Base-by-base conservation (phyloP, 2,113 vertebrate species). In the Sardina pilchardus region DNA sequence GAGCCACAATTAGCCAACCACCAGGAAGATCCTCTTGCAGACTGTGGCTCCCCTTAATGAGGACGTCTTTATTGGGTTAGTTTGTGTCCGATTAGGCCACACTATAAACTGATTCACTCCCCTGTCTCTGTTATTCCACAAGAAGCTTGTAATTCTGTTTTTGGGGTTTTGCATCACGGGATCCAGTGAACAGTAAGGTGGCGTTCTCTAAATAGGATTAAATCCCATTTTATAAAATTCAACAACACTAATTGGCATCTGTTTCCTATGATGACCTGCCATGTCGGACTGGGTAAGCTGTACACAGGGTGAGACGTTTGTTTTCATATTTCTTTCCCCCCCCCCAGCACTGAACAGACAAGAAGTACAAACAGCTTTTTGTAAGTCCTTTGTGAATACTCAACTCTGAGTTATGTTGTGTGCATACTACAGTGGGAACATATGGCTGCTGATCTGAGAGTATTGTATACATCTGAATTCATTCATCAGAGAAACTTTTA, bases 401-500 rank as follows among this genome's bases (percentile, higher is more conserved):
- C 56, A 63, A 53, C 34, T 93, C 88, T 89, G 90, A 89, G 88
- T 84, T 86, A 48, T 0, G 88, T 85, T 53, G 82, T 53, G 82
- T 39, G 53, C n/a, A 16, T 83, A 42, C 19, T 30, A 30, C 5
- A 67, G 26, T 30, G 63, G 6, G 47, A 86, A 85, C 91, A 93
- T 89, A 90, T 92, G 90, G 88, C 85, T 88, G 26, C 82, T 92
- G 90, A 94, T 93, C 92, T 87, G 84, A 89, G 90, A 90, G 85
- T 93, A 8, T 91, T 90, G 90, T 93, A 92, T 93, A 91, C 92
- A 93, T 85, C 93, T 90, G 87, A 92, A 94, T 94, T 90, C 89
- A 91, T 92, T 90, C 92, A 93, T 94, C 93, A 94, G 88, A 86
- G 90, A 86, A 91, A 90, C 91, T 90, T 90, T 92, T 89, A 90